Evolutionary conservation across 2,888 invertebrate genomes (phyloP), one percentile per base, ranked within the genome.

Genomic region (Caenorhabditis parvicauda): DNA sequence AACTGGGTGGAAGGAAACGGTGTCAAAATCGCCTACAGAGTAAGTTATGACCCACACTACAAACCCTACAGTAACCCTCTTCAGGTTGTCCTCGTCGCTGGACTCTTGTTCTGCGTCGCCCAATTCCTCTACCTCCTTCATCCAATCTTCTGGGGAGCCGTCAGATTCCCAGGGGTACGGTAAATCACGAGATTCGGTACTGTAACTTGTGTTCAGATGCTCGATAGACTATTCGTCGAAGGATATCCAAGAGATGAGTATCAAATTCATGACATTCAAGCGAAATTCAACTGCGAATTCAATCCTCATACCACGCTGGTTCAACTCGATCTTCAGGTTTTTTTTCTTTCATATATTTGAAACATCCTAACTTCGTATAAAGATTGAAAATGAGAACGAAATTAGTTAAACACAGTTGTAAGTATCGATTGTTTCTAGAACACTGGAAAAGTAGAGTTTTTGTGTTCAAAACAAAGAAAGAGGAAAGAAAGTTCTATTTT

Each of bases 41-140:
- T 70, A 19, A 46, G 57, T 54, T 22, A n/a, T n/a, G n/a, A n/a
- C n/a, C n/a, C n/a, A n/a, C n/a, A n/a, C n/a, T n/a, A n/a, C n/a
- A n/a, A n/a, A n/a, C 12, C 19, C n/a, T 9, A 4, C 19, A 24
- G 17, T 27, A 12, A 19, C 9, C 6, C 27, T 25, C 38, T 64
- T 61, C 25, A 75, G 74, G 54, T 59, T 2, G 58, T 74, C 12
- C 58, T 77, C 22, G 44, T 69, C 14, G 55, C 71, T 24, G 66
- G 72, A 27, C 65, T 76, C 7, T 32, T 77, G 7, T 74, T 77
- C 51, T 64, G 62, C 24, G 52, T 77, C 29, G 66, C 63, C 21
- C 77, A 78, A 64, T 65, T 78, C 51, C 61, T 76, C 37, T 72
- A 70, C 48, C 70, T 78, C 27, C 62, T 77, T 14, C 66, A 69